These are phyloP conservation scores for Alectura lathami DNA, from an alignment of 2,113 vertebrate species.

Conservation along the genomic window DNA sequence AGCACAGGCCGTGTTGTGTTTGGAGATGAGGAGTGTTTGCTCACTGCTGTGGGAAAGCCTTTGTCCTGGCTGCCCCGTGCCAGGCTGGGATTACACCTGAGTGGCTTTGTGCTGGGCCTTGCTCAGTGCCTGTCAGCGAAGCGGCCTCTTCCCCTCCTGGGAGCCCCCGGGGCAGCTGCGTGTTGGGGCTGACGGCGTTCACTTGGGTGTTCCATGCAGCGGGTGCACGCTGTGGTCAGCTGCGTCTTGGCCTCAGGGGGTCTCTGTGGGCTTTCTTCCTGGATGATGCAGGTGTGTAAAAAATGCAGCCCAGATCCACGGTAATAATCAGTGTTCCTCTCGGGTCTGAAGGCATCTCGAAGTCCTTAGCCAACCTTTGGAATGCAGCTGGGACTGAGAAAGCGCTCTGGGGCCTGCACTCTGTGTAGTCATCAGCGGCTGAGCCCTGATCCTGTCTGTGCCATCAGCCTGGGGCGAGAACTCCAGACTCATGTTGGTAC, in stretches of 20 bases:
- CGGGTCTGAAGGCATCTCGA: no score
- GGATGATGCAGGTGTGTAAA: not conserved
- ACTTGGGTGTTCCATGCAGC: not conserved
- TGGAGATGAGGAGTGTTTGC: not conserved
- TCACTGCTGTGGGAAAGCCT: conserved; percentile 1
- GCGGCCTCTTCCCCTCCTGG: no score
- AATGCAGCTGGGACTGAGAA: not conserved
- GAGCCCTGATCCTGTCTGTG: not conserved
- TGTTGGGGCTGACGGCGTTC: not conserved
- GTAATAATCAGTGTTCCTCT: not conserved
- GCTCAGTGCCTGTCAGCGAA: not conserved
- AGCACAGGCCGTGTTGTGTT: not conserved
- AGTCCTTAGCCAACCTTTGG: not conserved
- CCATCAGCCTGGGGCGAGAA: not conserved
- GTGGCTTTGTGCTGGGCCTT: not conserved
- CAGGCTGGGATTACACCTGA: not conserved
- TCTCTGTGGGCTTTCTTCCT: not conserved
- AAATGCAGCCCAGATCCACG: accelerated
- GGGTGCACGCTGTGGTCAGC: not conserved
- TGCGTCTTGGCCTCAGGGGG: not conserved
- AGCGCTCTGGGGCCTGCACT: not conserved
- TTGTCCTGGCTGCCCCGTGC: not conserved
- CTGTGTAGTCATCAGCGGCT: not conserved
- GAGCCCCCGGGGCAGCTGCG: accelerated
- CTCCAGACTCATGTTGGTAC: not conserved